These are phyloP conservation scores for Catostylus mosaicus DNA, from an alignment of 30 jellyfish, hydroid and myxozoan genomes.

Conservation along the genomic window DNA sequence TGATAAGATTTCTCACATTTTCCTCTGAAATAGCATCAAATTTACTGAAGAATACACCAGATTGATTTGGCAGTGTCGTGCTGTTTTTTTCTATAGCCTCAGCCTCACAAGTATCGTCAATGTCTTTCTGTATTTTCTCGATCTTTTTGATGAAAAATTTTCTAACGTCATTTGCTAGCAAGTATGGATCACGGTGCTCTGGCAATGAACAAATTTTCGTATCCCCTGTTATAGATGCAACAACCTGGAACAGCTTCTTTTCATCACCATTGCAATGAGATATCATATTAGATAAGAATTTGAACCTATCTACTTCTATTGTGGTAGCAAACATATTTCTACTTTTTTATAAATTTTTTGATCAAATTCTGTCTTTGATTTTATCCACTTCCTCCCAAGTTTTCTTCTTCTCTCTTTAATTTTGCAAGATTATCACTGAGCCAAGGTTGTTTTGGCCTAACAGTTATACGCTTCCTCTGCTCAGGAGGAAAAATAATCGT, in stretches of 20 bases:
- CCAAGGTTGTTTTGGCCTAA: too few species aligned
- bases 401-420: slow-evolving; percentile 27
- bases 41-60: slow-evolving; percentile 8
- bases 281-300: too few species aligned
- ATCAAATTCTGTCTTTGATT: slow-evolving; percentile 2
- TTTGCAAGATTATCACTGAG: too few species aligned
- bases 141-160: too few species aligned
- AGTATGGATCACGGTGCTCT: slow-evolving; percentile 56
- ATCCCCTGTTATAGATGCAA: slow-evolving; percentile 61
- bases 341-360: slow-evolving; percentile 19
- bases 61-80: slow-evolving; percentile 35
- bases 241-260: slow-evolving; percentile 58
- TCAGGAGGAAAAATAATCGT: too few species aligned
- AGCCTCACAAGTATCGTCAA: slow-evolving; percentile 43
- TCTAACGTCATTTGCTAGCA: slow-evolving; percentile 59
- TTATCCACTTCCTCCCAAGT: slow-evolving; percentile 15
- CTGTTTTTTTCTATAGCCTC: slow-evolving; percentile 38
- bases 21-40: slow-evolving; percentile 59
- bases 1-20: slow-evolving; percentile 31
- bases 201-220: slow-evolving; percentile 39
- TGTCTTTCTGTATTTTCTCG: slow-evolving; percentile 41
- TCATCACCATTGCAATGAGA: slow-evolving; percentile 48
- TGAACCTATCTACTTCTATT: slow-evolving; percentile 41
- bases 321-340: slow-evolving; percentile 49
- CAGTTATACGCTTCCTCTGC: too few species aligned